Percentiles rank a stretch among this genome's conserved stretches.
Evolutionary conservation across 2,888 invertebrate species (phyloP).

Genomic region (Athetis lepigone): DNA sequence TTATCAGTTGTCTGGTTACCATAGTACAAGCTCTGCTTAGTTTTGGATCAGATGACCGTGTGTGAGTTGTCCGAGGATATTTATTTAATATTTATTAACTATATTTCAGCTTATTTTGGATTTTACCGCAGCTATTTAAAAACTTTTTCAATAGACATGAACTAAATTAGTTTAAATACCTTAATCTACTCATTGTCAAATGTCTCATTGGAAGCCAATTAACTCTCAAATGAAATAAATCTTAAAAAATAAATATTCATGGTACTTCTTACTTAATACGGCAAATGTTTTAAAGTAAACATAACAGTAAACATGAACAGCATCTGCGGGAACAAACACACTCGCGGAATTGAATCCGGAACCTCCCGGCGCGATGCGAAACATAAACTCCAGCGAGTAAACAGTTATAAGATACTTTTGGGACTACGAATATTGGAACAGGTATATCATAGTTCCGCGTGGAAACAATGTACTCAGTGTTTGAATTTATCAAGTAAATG

Average conservation of each 20-base stretch:
- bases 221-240: slow-evolving; percentile 16
- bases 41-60: too few species aligned
- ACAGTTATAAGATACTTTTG: slow-evolving; percentile 63
- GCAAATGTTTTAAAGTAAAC: slow-evolving; percentile 47
- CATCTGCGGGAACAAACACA: slow-evolving; percentile 50
- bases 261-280: background rate
- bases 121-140: background rate
- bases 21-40: too few species aligned
- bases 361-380: slow-evolving; percentile 43
- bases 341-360: slow-evolving; percentile 59
- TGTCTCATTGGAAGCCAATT: background rate
- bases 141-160: background rate
- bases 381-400: slow-evolving; percentile 57
- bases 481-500: slow-evolving; percentile 8
- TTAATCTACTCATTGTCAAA: background rate
- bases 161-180: background rate
- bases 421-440: slow-evolving; percentile 48
- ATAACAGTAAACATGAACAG: slow-evolving; percentile 45
- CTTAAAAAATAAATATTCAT: background rate
- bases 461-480: slow-evolving; percentile 13
- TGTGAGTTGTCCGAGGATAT: too few species aligned
- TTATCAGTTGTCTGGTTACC: too few species aligned
- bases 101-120: background rate
- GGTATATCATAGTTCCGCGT: slow-evolving; percentile 20
- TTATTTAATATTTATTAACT: too few species aligned